These are phyloP conservation scores for Litoditis marina DNA, from an alignment of 2,888 invertebrate species.

Conservation along the genomic window DNA sequence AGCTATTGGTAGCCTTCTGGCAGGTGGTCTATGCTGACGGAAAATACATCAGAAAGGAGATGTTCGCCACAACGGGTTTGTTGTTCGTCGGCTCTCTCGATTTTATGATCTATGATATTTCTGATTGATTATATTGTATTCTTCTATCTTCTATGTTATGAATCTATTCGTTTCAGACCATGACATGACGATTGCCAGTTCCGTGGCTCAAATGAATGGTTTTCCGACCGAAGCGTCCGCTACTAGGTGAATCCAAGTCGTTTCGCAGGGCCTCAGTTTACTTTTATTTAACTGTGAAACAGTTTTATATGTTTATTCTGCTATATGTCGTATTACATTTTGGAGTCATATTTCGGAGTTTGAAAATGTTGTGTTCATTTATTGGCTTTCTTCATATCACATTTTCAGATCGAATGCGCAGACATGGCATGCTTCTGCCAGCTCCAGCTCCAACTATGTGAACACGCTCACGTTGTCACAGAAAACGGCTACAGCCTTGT, in stretches of 20 bases:
- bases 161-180: not conserved
- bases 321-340: too few relatives aligned
- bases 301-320: too few relatives aligned
- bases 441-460: slow-evolving; percentile 39
- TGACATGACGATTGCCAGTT: not conserved
- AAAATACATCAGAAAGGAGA: slow-evolving; percentile 64
- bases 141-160: too few relatives aligned
- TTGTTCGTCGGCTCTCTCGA: too few relatives aligned
- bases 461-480: slow-evolving; percentile 46
- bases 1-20: slow-evolving; percentile 87
- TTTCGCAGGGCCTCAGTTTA: too few relatives aligned
- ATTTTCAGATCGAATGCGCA: slow-evolving; percentile 2
- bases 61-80: slow-evolving; percentile 35
- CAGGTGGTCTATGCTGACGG: slow-evolving; percentile 77
- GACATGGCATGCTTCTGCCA: slow-evolving; percentile 28
- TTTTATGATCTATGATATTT: too few relatives aligned
- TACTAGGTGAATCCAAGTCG: not conserved
- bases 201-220: not conserved
- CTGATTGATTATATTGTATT: too few relatives aligned
- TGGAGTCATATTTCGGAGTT: too few relatives aligned
- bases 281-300: too few relatives aligned
- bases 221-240: not conserved
- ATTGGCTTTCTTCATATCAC: not conserved
- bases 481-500: slow-evolving; percentile 12
- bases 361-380: too few relatives aligned